Conservation (phyloP, 30 jellyfish, hydroid and myxozoan species). For the Hydractinia symbiolongicarpus region DNA sequence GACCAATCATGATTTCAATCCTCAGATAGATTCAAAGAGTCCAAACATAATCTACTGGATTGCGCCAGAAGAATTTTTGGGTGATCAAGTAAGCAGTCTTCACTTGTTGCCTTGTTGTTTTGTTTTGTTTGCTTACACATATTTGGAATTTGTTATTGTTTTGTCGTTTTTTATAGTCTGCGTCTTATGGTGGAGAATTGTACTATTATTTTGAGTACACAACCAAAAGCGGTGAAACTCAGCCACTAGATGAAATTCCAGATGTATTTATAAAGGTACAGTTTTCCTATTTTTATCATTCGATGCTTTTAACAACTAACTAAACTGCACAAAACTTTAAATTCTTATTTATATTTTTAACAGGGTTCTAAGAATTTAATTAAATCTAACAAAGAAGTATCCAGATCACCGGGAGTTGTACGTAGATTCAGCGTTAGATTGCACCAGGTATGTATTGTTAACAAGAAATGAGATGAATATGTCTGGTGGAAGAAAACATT, state of each 20-base stretch:
- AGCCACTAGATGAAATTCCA: slow-evolving; percentile 33
- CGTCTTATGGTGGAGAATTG: slow-evolving; percentile 43
- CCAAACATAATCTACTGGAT: slow-evolving; percentile 41
- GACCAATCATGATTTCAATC: background rate
- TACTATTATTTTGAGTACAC: slow-evolving; percentile 19
- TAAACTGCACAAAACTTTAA: background rate
- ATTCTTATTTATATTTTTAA: background rate
- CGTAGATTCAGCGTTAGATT: background rate
- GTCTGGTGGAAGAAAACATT: too few species aligned
- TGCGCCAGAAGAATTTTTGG: slow-evolving; percentile 49
- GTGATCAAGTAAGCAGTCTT: slow-evolving; percentile 45
- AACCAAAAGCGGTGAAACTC: slow-evolving; percentile 16
- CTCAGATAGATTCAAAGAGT: background rate
- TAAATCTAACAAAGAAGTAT: slow-evolving; percentile 20
- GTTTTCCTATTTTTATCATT: background rate
- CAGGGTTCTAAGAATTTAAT: slow-evolving; percentile 7
- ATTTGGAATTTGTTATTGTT: background rate
- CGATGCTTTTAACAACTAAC: too few species aligned
- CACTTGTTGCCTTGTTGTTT: background rate
- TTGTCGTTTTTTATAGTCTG: slow-evolving; percentile 27
- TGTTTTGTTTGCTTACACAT: too few species aligned
- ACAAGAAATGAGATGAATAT: too few species aligned
- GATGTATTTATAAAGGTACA: slow-evolving; percentile 31
- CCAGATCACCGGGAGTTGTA: background rate
- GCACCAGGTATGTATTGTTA: background rate